phyloP scores from a whole-genome alignment of 2,113 vertebrate species.

The Alligator mississippiensis region DNA sequence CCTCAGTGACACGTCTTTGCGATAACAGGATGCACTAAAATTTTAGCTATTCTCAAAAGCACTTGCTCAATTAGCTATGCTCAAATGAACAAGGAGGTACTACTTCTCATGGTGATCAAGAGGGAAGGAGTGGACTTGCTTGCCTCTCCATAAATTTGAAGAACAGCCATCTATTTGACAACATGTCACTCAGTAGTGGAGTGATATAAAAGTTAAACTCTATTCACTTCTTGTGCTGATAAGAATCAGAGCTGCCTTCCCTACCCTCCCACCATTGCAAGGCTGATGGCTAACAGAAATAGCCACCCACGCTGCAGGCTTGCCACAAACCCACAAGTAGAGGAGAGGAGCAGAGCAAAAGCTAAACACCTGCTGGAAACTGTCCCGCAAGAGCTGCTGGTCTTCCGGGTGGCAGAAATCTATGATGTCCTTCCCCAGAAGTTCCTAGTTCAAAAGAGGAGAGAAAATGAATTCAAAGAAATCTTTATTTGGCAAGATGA shows the following conservation, averaged over 20 bases:
- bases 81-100: conserved; percentile 62
- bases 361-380: conserved; percentile 91
- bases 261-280: conserved; percentile 72
- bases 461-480: neutral
- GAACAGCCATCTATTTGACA: too few relatives aligned
- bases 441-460: conserved; percentile 80
- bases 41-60: conserved; percentile 32
- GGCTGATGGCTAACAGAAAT: conserved; percentile 66
- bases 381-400: conserved; percentile 92
- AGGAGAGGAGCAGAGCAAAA: neutral
- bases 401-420: conserved; percentile 95
- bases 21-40: conserved; percentile 48
- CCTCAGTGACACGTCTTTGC: neutral
- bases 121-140: too few relatives aligned
- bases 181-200: too few relatives aligned
- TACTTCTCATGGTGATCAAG: conserved; percentile 54
- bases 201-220: too few relatives aligned
- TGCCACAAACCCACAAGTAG: neutral
- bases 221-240: too few relatives aligned
- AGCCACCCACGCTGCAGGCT: conserved; percentile 64
- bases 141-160: too few relatives aligned
- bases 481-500: neutral
- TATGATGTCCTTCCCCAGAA: conserved; percentile 95
- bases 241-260: conserved; percentile 67
- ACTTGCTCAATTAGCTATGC: conserved; percentile 22